A percentile compares a stretch with the other conserved stretches of the same genome.
Evolutionary conservation across 2,888 invertebrate genomes (phyloP).

Genomic region (Monopis laevigella): DNA sequence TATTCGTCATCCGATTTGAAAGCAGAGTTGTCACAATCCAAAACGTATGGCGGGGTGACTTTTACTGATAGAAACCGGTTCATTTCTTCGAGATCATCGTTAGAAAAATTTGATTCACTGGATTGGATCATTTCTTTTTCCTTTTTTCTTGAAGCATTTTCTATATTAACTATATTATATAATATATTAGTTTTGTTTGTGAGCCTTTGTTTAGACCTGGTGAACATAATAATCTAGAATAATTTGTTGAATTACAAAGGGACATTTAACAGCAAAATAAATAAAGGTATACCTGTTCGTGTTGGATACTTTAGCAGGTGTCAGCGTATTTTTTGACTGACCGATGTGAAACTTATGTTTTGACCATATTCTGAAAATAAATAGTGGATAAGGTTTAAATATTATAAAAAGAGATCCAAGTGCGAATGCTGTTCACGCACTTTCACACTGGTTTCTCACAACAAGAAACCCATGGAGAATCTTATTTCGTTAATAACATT

Average conservation of each 20-base stretch:
- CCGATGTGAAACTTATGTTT: not conserved
- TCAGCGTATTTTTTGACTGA: conserved; percentile 14
- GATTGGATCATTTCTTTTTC: conserved; percentile 34
- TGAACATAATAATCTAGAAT: conserved; percentile 14
- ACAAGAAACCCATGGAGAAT: no score
- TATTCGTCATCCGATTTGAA: conserved; percentile 42
- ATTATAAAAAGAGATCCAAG: not conserved
- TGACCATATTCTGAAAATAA: conserved; percentile 10
- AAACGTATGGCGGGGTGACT: conserved; percentile 68
- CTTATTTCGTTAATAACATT: no score
- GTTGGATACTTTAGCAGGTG: conserved; percentile 1
- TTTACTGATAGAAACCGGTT: conserved; percentile 64
- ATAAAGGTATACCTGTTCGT: conserved; percentile 27
- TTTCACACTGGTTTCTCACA: no score
- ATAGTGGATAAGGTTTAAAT: conserved; percentile 18
- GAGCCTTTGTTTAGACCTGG: conserved; percentile 33
- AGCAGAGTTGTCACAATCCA: conserved; percentile 68
- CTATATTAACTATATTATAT: no score
- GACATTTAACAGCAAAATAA: not conserved
- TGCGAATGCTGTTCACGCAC: not conserved
- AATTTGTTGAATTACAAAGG: no score
- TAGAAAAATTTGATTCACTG: conserved; percentile 54
- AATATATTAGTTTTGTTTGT: conserved; percentile 29
- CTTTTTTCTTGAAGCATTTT: conserved; percentile 31
- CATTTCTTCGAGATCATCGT: conserved; percentile 55